These are phyloP conservation scores for Sciurus carolinensis DNA, from an alignment of 2,797 vertebrate species.

Conservation along the genomic window DNA sequence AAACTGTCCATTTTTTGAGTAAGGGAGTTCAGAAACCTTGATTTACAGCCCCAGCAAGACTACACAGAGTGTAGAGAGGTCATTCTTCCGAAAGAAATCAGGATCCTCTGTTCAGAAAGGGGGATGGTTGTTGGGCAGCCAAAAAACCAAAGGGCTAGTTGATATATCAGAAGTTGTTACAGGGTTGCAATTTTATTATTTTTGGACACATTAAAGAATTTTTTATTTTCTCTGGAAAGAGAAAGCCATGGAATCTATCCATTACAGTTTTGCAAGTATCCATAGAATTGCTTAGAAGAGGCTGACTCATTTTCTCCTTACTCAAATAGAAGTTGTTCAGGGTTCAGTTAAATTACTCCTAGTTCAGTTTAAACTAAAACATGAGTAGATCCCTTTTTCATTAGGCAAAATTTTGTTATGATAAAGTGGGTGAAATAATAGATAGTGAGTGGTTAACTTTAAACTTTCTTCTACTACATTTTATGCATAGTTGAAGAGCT, in stretches of 20 bases:
- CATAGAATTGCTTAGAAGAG: conserved; percentile 2
- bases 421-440: conserved; percentile 37
- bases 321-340: neutral
- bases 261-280: neutral
- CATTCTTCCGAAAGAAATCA: conserved; percentile 37
- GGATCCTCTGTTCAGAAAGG: neutral
- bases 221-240: conserved; percentile 51
- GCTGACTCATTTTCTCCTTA: neutral
- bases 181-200: conserved; percentile 26
- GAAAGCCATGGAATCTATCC: neutral
- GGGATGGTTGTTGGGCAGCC: neutral
- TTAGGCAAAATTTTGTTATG: conserved; percentile 2
- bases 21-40: neutral
- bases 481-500: neutral
- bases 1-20: neutral
- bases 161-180: neutral
- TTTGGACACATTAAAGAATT: conserved; percentile 47
- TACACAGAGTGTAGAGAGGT: neutral
- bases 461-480: conserved; percentile 1
- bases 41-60: conserved; percentile 18
- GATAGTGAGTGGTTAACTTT: neutral
- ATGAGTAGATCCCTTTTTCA: conserved; percentile 32
- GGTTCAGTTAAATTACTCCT: conserved; percentile 1
- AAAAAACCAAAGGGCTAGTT: neutral
- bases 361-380: conserved; percentile 45